Conservation (phyloP, 2,797 vertebrate species). For the Hipposideros larvatus region DNA sequence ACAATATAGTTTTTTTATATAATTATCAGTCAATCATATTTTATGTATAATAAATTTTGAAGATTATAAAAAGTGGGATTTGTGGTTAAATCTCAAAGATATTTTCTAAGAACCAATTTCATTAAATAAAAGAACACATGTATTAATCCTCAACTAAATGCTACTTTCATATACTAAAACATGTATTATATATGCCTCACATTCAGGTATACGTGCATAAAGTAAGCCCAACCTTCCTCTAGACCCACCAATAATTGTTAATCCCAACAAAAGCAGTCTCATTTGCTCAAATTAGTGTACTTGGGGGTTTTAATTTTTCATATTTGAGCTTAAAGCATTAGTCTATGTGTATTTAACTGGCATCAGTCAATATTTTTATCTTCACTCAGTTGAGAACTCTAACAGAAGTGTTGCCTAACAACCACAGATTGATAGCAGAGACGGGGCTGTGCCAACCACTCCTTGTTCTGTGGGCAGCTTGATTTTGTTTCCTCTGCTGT, state of each 20-base stretch:
- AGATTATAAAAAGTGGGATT: not conserved
- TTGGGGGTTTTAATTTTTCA: not conserved
- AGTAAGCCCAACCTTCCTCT: not conserved
- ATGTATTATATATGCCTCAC: not conserved
- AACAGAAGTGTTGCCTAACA: slow-evolving; percentile 28
- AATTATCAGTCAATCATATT: not conserved
- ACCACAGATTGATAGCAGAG: slow-evolving; percentile 27
- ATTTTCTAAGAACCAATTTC: slow-evolving; percentile 24
- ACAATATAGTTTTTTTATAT: not conserved
- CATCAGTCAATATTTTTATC: slow-evolving; percentile 39
- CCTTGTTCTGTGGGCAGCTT: not conserved
- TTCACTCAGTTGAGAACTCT: slow-evolving; percentile 26
- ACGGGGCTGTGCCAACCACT: not conserved
- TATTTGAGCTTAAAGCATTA: not conserved
- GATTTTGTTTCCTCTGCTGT: not conserved
- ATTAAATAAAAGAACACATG: slow-evolving; percentile 48
- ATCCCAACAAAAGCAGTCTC: not conserved
- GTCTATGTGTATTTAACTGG: not conserved
- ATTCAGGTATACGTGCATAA: not conserved
- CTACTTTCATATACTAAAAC: slow-evolving; percentile 36
- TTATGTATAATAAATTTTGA: slow-evolving; percentile 27
- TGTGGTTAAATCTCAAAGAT: not conserved
- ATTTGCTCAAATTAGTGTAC: slow-evolving; percentile 4
- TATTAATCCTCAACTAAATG: not conserved
- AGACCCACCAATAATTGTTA: not conserved